Conservation (phyloP, 2,888 invertebrate genomes). For the Eurytoma californica region DNA sequence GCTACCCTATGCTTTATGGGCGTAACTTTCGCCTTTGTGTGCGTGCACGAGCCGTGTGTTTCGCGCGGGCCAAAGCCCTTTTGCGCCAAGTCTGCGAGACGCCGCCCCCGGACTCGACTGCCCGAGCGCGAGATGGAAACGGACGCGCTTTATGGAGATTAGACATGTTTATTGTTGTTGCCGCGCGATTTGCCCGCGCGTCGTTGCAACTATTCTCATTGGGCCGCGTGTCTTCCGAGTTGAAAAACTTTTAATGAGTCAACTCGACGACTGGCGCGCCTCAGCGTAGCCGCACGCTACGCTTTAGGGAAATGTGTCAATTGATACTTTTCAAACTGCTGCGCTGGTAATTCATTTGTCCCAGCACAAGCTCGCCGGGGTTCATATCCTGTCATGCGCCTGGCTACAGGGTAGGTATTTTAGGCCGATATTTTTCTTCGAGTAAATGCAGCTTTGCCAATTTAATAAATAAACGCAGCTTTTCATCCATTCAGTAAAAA, state of each 20-base stretch:
- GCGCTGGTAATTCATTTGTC: conserved; percentile 28
- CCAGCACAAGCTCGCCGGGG: background rate
- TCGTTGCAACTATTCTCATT: conserved; percentile 54
- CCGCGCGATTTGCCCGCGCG: conserved; percentile 45
- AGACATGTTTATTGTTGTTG: conserved; percentile 65
- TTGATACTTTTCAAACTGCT: conserved; percentile 39
- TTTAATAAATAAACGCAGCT: too few relatives aligned
- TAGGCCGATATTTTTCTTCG: too few relatives aligned
- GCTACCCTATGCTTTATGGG: conserved; percentile 46
- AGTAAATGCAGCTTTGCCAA: too few relatives aligned
- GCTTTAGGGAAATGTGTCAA: conserved; percentile 28
- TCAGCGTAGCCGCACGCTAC: background rate
- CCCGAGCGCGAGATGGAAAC: conserved; percentile 25
- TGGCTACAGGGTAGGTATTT: too few relatives aligned
- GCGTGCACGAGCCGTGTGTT: background rate
- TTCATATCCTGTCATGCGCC: background rate
- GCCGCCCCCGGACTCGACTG: background rate
- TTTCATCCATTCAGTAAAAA: too few relatives aligned
- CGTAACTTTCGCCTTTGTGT: conserved; percentile 34
- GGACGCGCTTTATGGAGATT: conserved; percentile 63
- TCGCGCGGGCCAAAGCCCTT: background rate
- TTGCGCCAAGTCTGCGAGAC: too few relatives aligned
- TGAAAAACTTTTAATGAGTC: conserved; percentile 46
- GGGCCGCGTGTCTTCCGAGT: conserved; percentile 13
- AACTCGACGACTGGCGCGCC: background rate